phyloP scores from a whole-genome alignment of 2,888 invertebrate genomes.

The Balanococcus diminutus region DNA sequence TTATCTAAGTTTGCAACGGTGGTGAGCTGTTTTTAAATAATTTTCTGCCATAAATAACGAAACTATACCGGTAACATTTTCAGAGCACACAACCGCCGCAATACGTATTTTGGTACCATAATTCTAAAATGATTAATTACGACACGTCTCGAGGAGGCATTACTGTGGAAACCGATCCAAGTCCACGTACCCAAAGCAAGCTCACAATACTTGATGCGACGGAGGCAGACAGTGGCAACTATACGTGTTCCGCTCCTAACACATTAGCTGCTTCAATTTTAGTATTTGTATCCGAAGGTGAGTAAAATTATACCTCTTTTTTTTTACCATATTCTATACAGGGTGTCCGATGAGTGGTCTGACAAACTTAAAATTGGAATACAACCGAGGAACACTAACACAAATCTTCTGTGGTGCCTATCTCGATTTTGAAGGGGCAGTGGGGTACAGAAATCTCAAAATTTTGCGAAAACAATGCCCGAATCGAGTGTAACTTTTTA shows the following conservation, averaged over 20 bases:
- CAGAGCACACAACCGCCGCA: conserved; percentile 91
- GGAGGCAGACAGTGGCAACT: conserved; percentile 87
- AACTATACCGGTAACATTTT: conserved; percentile 60
- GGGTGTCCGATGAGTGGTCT: no score
- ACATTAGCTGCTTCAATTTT: conserved; percentile 87
- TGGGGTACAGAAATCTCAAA: no score
- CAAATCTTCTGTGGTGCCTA: no score
- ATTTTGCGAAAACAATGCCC: no score
- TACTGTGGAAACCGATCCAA: conserved; percentile 81
- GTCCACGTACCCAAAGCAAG: conserved; percentile 82
- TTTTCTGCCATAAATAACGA: conserved; percentile 27
- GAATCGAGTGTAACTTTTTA: no score
- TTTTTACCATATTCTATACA: no score
- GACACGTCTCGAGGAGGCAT: conserved; percentile 83
- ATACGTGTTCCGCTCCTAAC: conserved; percentile 87
- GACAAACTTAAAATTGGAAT: no score
- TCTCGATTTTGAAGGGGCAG: no score
- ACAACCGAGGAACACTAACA: no score
- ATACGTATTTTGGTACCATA: conserved; percentile 95
- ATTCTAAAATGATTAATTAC: conserved; percentile 92
- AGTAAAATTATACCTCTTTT: background rate
- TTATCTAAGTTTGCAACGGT: conserved; percentile 5
- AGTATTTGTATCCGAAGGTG: conserved; percentile 90
- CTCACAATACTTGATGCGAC: conserved; percentile 82
- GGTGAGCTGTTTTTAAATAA: conserved; percentile 39